A percentile compares a stretch with the other conserved stretches of the same genome.
Conservation (phyloP, 2,113 vertebrate genomes). For the Datnioides undecimradiatus region DNA sequence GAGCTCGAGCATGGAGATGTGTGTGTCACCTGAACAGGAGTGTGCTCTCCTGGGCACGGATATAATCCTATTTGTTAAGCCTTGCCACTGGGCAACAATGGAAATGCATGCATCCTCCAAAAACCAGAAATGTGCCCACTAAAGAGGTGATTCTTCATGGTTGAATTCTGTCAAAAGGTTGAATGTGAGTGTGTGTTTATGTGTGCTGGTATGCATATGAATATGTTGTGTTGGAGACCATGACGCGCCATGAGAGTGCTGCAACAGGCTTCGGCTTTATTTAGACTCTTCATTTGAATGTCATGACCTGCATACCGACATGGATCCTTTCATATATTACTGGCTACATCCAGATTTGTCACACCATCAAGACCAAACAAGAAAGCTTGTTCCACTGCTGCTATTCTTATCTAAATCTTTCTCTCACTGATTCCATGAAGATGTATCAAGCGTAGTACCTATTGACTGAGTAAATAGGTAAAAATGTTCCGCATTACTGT, state of each 20-base stretch:
- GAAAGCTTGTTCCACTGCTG: constrained; percentile 2
- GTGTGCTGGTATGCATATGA: constrained; percentile 10
- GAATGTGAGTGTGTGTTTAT: constrained; percentile 26
- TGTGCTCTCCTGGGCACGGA: constrained; percentile 67
- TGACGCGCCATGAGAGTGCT: constrained; percentile 1
- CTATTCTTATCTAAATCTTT: constrained; percentile 34
- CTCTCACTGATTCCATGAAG: constrained; percentile 41
- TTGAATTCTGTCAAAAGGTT: constrained; percentile 58
- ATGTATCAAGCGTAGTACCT: constrained; percentile 55
- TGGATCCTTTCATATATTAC: neutral
- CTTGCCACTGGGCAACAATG: constrained; percentile 72
- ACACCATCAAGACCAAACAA: constrained; percentile 32
- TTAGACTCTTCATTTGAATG: constrained; percentile 27
- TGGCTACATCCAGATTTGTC: constrained; percentile 10
- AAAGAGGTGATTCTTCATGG: constrained; percentile 70
- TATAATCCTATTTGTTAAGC: constrained; percentile 83
- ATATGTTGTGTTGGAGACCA: constrained; percentile 14
- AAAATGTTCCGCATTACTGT: constrained; percentile 51
- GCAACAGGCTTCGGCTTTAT: constrained; percentile 27
- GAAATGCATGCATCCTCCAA: constrained; percentile 65
- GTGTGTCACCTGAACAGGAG: constrained; percentile 75
- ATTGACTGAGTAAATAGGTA: constrained; percentile 66
- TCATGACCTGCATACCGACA: constrained; percentile 33
- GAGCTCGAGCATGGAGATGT: constrained; percentile 48
- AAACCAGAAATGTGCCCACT: constrained; percentile 59